phyloP scores from a whole-genome alignment of 2,113 vertebrate species.

The Phalacrocorax pelagicus region DNA sequence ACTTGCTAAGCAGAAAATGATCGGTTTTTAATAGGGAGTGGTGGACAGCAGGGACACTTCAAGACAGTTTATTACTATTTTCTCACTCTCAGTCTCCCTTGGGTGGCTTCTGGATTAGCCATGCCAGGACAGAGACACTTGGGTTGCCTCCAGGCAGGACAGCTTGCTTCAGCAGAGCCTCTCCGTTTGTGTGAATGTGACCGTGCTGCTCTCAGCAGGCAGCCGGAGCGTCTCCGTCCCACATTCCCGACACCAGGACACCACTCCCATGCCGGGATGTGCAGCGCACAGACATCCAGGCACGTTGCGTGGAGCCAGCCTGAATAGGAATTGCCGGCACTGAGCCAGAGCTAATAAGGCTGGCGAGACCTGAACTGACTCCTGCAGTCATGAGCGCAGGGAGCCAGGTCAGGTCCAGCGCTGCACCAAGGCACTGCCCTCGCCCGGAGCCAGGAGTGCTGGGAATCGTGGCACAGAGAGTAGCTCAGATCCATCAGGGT shows the following conservation, averaged over 20 bases:
- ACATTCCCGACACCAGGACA: slow-evolving; percentile 59
- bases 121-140: background rate
- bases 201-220: slow-evolving; percentile 44
- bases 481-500: background rate
- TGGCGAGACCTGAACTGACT: slow-evolving; percentile 56
- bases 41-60: background rate
- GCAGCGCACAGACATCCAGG: slow-evolving; percentile 30
- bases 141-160: slow-evolving; percentile 38
- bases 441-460: background rate
- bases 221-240: slow-evolving; percentile 30
- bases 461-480: background rate
- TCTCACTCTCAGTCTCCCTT: slow-evolving; percentile 16
- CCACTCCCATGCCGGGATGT: slow-evolving; percentile 45
- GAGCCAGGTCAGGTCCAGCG: slow-evolving; percentile 16
- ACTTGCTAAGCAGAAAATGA: background rate
- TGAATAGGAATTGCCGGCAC: slow-evolving; percentile 4
- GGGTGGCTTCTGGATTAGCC: slow-evolving; percentile 15
- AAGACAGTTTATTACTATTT: background rate
- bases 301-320: slow-evolving; percentile 26
- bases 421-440: background rate
- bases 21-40: background rate
- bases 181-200: background rate
- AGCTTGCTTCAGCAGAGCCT: slow-evolving; percentile 19
- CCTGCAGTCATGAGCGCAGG: background rate
- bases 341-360: slow-evolving; percentile 51